Evolutionary conservation across 1,140 invertebrate genomes (phyloP).

Genomic region (Formica selysi): DNA sequence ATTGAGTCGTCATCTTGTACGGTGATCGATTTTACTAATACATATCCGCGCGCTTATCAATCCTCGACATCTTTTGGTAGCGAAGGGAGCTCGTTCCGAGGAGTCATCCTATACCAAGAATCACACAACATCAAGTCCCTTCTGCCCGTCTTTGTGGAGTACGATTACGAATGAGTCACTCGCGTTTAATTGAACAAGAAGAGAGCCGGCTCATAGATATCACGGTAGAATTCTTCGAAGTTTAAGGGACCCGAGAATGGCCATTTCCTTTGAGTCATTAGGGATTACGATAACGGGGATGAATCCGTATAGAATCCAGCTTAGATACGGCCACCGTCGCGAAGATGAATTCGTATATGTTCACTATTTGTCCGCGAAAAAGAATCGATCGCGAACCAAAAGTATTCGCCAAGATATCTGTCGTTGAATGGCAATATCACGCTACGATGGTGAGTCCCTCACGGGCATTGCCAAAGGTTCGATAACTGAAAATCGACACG

Average conservation of each 20-base stretch:
- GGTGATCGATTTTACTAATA: neutral
- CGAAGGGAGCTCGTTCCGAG: neutral
- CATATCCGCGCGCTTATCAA: slow-evolving; percentile 4
- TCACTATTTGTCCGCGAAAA: neutral
- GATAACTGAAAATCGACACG: slow-evolving; percentile 40
- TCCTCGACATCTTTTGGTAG: neutral
- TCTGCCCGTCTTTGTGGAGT: neutral
- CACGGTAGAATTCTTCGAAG: slow-evolving; percentile 16
- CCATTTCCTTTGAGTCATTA: slow-evolving; percentile 41
- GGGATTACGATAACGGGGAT: slow-evolving; percentile 5
- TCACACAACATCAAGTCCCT: neutral
- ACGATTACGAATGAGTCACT: slow-evolving; percentile 54
- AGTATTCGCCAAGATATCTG: neutral
- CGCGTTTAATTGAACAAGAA: slow-evolving; percentile 43
- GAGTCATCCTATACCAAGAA: slow-evolving; percentile 12
- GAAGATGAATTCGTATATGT: slow-evolving; percentile 13
- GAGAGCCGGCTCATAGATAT: slow-evolving; percentile 11
- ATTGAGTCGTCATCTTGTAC: neutral
- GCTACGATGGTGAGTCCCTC: neutral
- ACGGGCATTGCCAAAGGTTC: slow-evolving; percentile 7
- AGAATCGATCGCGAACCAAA: neutral
- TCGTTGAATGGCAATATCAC: slow-evolving; percentile 23
- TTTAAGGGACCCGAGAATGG: neutral
- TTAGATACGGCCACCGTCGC: neutral
- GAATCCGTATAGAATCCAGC: slow-evolving; percentile 2